These are phyloP conservation scores for Chrysomela aeneicollis DNA, from an alignment of 2,888 invertebrate genomes.

Conservation along the genomic window DNA sequence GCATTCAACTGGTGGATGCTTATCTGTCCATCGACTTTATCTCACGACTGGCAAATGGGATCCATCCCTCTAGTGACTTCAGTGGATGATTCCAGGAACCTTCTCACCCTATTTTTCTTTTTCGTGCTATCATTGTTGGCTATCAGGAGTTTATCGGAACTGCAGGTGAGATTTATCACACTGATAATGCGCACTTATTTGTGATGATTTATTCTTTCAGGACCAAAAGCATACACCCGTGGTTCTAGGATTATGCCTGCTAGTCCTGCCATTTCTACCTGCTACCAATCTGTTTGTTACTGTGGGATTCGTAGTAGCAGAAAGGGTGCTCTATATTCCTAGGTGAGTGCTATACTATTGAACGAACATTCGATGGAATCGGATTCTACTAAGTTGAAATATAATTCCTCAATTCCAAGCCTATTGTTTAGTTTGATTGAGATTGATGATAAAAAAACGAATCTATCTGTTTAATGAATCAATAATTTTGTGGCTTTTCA, in stretches of 20 bases:
- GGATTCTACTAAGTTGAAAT: too few species aligned
- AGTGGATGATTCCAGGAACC: slow-evolving; percentile 74
- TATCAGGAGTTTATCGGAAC: slow-evolving; percentile 70
- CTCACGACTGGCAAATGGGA: slow-evolving; percentile 92
- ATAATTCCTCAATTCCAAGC: too few species aligned
- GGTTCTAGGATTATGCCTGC: slow-evolving; percentile 74
- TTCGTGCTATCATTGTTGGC: slow-evolving; percentile 68
- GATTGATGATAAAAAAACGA: too few species aligned
- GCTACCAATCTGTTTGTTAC: slow-evolving; percentile 84
- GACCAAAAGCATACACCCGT: slow-evolving; percentile 73
- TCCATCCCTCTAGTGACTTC: slow-evolving; percentile 81
- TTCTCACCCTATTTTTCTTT: slow-evolving; percentile 75
- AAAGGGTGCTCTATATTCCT: slow-evolving; percentile 88
- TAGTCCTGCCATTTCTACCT: slow-evolving; percentile 84
- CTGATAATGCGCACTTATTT: background rate
- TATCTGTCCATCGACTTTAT: slow-evolving; percentile 78
- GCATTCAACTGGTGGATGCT: slow-evolving; percentile 86
- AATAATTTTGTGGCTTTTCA: too few species aligned
- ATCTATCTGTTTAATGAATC: too few species aligned
- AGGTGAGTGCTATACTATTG: slow-evolving; percentile 64
- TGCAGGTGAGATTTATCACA: slow-evolving; percentile 66
- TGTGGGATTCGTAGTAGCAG: slow-evolving; percentile 86
- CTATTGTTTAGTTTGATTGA: too few species aligned
- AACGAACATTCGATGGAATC: background rate
- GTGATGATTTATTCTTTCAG: slow-evolving; percentile 60